Base-by-base conservation (phyloP, 2,797 vertebrate genomes). In the Arnoldichthys spilopterus region DNA sequence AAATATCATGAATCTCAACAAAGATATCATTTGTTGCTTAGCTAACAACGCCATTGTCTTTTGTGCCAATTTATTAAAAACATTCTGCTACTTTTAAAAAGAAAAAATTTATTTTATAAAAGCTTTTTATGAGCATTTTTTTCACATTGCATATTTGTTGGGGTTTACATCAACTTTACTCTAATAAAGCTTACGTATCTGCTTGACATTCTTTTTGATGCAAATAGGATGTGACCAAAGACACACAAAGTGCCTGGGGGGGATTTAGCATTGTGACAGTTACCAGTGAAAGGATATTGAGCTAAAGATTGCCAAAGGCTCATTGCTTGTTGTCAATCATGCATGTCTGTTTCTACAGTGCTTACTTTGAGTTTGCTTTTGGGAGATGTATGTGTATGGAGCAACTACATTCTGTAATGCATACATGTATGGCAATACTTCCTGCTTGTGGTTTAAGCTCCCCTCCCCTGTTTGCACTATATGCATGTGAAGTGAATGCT, bases 141-240 rank as follows among this genome's bases (percentile, higher is more conserved):
- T n/a, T n/a, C n/a, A 40, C 37, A 40, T 40, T 8, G 37, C 5
- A 8, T 11, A 40, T 16, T 49, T 18, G 47, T 49, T 49, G 6
- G 15, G 20, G 5, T 53, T 47, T 47, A 3, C 13, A 2, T 47
- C 1, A 53, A 53, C 51, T n/a, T 5, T 22, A 1, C 6, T 20
- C 8, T 9, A 68, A 68, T 2, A 30, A 24, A 49, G 26, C 6
- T 28, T 49, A 20, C 61, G 12, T 11, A 1, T 47, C 22, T 62
- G 56, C 59, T 40, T 58, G 30, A 16, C 32, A 59, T 43, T 54
- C 40, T 66, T 81, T 61, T 71, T 49, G 13, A 72, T 76, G 28
- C 47, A 82, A 82, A 69, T 7, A 16, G 40, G 45, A 70, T 51
- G 43, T 66, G 43, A 73, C n/a, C 20, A 32, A 71, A 66, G 28